Percentiles rank a stretch among this genome's conserved stretches.
phyloP scores from a whole-genome alignment of 2,113 vertebrate genomes.

The Trichomycterus rosablanca region DNA sequence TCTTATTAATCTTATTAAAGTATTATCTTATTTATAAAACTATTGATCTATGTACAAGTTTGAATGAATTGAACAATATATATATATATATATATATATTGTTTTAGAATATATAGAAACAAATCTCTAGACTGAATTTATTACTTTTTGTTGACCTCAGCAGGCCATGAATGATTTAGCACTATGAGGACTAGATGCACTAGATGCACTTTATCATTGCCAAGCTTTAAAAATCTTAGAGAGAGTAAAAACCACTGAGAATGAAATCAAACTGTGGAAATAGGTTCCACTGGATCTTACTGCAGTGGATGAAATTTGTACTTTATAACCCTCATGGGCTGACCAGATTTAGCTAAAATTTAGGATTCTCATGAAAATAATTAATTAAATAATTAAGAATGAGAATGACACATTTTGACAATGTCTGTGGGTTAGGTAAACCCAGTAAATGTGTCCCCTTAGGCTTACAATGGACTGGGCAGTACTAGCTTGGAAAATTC shows the following conservation, averaged over 20 bases:
- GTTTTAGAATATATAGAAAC: not conserved
- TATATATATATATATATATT: not conserved
- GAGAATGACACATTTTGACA: too few relatives aligned
- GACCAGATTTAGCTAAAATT: too few relatives aligned
- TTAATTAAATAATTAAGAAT: too few relatives aligned
- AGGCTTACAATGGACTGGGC: too few relatives aligned
- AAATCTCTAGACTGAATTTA: not conserved
- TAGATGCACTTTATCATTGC: constrained; percentile 11
- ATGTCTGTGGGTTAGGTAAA: too few relatives aligned
- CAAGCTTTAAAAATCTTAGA: constrained; percentile 11
- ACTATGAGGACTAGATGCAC: not conserved
- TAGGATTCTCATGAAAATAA: too few relatives aligned
- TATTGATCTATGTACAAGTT: too few relatives aligned
- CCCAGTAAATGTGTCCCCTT: too few relatives aligned
- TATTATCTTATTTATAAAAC: not conserved
- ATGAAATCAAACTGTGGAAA: constrained; percentile 21
- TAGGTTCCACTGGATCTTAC: not conserved
- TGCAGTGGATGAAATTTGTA: not conserved
- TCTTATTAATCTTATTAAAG: too few relatives aligned
- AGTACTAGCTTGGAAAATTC: too few relatives aligned
- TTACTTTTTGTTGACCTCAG: too few relatives aligned
- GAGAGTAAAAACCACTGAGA: constrained; percentile 6
- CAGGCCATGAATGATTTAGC: constrained; percentile 27
- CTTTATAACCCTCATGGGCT: too few relatives aligned
- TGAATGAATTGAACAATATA: not conserved